Evolutionary conservation across 2,113 vertebrate genomes (phyloP).

Genomic region (Platichthys stellatus): DNA sequence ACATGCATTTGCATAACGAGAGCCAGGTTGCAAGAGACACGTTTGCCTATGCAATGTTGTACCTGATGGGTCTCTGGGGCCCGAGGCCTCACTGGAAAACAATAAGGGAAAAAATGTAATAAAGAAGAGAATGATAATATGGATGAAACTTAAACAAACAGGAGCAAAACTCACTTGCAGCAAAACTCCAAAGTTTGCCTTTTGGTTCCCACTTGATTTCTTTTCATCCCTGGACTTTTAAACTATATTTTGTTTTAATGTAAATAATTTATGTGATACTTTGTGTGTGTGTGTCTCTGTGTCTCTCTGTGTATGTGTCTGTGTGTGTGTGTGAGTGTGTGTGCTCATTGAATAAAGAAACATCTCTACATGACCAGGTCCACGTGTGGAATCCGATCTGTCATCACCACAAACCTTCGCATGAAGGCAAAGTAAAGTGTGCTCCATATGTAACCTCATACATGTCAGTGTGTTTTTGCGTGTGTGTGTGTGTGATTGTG

Average conservation of each 20-base stretch:
- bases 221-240: not conserved
- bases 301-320: not conserved
- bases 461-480: not conserved
- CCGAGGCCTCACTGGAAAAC: not conserved
- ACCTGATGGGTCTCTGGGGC: slow-evolving; percentile 25
- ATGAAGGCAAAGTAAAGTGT: slow-evolving; percentile 18
- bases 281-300: not conserved
- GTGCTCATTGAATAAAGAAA: not conserved
- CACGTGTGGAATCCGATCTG: too few relatives aligned
- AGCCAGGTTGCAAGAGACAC: slow-evolving; percentile 11
- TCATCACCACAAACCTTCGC: slow-evolving; percentile 34
- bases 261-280: not conserved
- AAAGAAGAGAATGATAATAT: not conserved
- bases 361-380: not conserved
- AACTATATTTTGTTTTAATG: too few relatives aligned
- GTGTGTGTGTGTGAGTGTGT: not conserved
- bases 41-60: slow-evolving; percentile 32
- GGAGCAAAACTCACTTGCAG: not conserved
- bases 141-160: not conserved
- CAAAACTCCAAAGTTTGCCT: too few relatives aligned
- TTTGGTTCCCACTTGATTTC: not conserved
- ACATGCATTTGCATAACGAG: slow-evolving; percentile 51
- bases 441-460: not conserved
- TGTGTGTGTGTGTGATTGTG: slow-evolving; percentile 28
- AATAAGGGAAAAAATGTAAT: not conserved